Percentiles rank a stretch among this genome's conserved stretches.
phyloP scores from a whole-genome alignment of 2,888 invertebrate genomes.

The Chymomyza procnemis region DNA sequence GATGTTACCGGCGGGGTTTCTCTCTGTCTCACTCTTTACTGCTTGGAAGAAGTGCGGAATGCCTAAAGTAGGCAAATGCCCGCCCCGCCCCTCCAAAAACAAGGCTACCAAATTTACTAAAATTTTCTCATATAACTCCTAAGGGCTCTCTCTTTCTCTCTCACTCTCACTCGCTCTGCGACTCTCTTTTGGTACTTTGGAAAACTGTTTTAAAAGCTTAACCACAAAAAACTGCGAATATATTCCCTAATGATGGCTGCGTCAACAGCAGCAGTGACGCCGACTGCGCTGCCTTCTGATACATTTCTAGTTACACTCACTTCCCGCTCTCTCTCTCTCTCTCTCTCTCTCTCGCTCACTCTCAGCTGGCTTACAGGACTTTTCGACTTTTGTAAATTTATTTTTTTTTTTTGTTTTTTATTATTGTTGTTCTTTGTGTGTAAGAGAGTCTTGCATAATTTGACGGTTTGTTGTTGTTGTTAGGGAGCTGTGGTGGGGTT shows the following conservation, averaged over 20 bases:
- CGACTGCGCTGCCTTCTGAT: not conserved
- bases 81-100: too few relatives aligned
- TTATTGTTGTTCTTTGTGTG: not conserved
- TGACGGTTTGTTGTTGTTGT: not conserved
- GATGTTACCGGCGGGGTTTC: not conserved
- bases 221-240: conserved; percentile 65
- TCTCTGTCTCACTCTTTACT: not conserved
- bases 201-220: conserved; percentile 72
- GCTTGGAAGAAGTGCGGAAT: too few relatives aligned
- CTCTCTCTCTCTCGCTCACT: too few relatives aligned
- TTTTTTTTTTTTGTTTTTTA: not conserved
- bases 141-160: not conserved
- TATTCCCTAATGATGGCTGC: conserved; percentile 68
- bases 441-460: not conserved
- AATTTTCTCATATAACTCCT: not conserved
- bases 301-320: not conserved
- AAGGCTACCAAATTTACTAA: not conserved
- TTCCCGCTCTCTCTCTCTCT: too few relatives aligned
- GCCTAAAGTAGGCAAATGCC: too few relatives aligned
- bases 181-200: conserved; percentile 52
- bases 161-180: not conserved
- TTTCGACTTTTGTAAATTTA: not conserved
- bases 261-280: not conserved
- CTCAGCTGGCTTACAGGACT: too few relatives aligned
- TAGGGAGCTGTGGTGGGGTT: too few relatives aligned